A percentile compares a stretch with the other conserved stretches of the same genome.
These are phyloP conservation scores for Meleagris gallopavo DNA, from an alignment of 2,113 vertebrate genomes.

Conservation along the genomic window DNA sequence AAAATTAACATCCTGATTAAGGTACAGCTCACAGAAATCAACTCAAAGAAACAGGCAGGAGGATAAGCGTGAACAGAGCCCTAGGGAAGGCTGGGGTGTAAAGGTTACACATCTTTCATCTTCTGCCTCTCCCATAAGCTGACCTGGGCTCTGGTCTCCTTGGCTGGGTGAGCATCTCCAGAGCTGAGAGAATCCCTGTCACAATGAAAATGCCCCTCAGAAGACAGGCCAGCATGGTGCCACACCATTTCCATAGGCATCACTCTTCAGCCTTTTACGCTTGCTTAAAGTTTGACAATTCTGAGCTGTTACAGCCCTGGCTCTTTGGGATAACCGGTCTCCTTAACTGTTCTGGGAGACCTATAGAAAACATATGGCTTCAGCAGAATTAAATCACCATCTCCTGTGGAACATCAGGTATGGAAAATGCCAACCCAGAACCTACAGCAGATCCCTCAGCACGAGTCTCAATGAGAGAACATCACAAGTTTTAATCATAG, in stretches of 20 bases:
- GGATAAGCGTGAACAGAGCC: neutral
- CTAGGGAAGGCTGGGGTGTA: neutral
- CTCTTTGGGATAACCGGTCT: neutral
- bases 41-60: neutral
- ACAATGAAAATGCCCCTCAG: neutral
- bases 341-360: neutral
- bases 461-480: neutral
- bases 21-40: slow-evolving; percentile 7
- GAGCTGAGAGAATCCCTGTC: neutral
- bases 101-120: neutral
- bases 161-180: neutral
- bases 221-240: neutral
- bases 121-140: neutral
- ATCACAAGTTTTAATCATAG: neutral
- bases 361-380: neutral
- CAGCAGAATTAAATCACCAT: slow-evolving; percentile 30
- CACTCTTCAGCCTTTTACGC: neutral
- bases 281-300: neutral
- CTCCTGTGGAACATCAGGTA: neutral
- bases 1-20: slow-evolving; percentile 57
- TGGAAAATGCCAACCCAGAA: neutral
- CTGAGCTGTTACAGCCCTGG: neutral
- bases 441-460: neutral
- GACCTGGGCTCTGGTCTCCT: neutral
- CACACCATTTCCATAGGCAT: neutral